Percentiles rank a stretch among this genome's conserved stretches.
Evolutionary conservation across 2,888 invertebrate species (phyloP).

Genomic region (Itoplectis maculator): DNA sequence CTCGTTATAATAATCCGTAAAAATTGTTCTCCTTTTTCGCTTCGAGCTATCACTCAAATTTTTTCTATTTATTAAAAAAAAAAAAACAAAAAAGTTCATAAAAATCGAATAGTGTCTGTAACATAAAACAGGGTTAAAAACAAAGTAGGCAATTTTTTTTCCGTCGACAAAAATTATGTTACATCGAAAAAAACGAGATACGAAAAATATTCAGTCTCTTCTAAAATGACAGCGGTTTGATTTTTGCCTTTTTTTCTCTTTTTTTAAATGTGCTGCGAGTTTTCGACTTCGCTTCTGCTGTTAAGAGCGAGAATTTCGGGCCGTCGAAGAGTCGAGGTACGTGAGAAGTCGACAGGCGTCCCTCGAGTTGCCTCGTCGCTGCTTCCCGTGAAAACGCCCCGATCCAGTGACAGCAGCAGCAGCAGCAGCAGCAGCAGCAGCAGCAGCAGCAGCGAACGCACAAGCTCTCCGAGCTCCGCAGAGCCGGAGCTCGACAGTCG

Average conservation of each 20-base stretch:
- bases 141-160: too few species aligned
- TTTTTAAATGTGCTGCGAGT: background rate
- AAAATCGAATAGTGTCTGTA: too few species aligned
- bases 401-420: constrained; percentile 18
- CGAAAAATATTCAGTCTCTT: too few species aligned
- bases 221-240: background rate
- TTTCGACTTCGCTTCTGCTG: background rate
- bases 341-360: constrained; percentile 57
- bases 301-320: constrained; percentile 57
- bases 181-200: too few species aligned
- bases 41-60: too few species aligned
- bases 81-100: too few species aligned
- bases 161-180: too few species aligned
- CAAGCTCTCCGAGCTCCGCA: constrained; percentile 64
- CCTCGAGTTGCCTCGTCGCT: constrained; percentile 22
- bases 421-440: too few species aligned
- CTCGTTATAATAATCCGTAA: too few species aligned
- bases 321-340: constrained; percentile 60
- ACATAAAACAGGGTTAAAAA: too few species aligned
- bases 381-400: constrained; percentile 65
- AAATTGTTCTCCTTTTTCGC: too few species aligned
- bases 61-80: too few species aligned
- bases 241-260: background rate
- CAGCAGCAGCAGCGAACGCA: background rate
- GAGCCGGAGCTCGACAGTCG: constrained; percentile 54